These are phyloP conservation scores for Coryphaenoides rupestris DNA, from an alignment of 2,113 vertebrate species.

Conservation along the genomic window DNA sequence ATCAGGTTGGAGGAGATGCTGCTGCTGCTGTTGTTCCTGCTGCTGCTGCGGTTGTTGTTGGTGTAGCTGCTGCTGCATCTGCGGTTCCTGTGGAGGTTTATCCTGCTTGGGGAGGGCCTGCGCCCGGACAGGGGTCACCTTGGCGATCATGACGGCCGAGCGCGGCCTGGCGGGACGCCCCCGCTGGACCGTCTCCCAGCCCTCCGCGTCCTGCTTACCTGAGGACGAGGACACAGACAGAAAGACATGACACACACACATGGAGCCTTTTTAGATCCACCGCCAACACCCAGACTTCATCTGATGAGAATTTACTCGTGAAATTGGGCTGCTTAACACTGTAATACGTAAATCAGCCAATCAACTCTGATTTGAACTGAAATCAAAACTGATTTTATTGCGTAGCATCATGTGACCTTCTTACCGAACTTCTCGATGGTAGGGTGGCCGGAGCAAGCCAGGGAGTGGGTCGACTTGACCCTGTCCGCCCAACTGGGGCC, in stretches of 20 bases:
- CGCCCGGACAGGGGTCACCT: slow-evolving; percentile 69
- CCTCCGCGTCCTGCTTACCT: slow-evolving; percentile 91
- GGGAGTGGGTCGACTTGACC: slow-evolving; percentile 85
- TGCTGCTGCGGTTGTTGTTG: slow-evolving; percentile 24
- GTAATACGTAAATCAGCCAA: too few relatives aligned
- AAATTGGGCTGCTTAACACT: too few relatives aligned
- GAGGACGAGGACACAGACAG: background rate
- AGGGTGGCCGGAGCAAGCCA: slow-evolving; percentile 51
- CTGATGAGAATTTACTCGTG: too few relatives aligned
- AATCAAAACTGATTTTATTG: too few relatives aligned
- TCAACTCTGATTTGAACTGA: too few relatives aligned
- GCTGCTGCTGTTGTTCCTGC: too few relatives aligned
- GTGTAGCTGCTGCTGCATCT: slow-evolving; percentile 63
- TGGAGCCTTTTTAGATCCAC: too few relatives aligned
- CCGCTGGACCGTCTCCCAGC: slow-evolving; percentile 96
- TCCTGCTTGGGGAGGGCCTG: slow-evolving; percentile 71
- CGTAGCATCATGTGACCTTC: background rate
- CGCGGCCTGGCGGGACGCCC: slow-evolving; percentile 88
- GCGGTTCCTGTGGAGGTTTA: slow-evolving; percentile 55
- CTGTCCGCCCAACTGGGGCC: slow-evolving; percentile 96
- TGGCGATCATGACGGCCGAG: slow-evolving; percentile 77
- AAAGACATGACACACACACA: background rate
- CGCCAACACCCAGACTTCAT: too few relatives aligned
- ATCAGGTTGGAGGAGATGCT: too few relatives aligned
- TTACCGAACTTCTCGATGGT: slow-evolving; percentile 74